Evolutionary conservation across 1,140 invertebrate species (phyloP).

Genomic region (Cotesia vestalis): DNA sequence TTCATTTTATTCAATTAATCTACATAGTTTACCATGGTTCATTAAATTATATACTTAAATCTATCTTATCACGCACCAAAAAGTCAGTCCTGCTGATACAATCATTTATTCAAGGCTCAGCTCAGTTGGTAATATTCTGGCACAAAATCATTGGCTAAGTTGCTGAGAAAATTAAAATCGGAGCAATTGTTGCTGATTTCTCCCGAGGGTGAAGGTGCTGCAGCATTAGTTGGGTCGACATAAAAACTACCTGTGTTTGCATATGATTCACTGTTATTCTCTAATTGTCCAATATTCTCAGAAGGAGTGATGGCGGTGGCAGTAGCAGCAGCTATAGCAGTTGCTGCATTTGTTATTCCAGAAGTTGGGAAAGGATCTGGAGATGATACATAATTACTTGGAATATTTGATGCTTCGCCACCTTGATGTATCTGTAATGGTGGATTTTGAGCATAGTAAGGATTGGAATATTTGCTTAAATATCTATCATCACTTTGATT

Average conservation of each 20-base stretch:
- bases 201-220: slow-evolving; percentile 66
- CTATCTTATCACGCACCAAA: not conserved
- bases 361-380: slow-evolving; percentile 63
- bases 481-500: slow-evolving; percentile 51
- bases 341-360: slow-evolving; percentile 67
- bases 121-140: slow-evolving; percentile 89
- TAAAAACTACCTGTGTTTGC: slow-evolving; percentile 77
- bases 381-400: slow-evolving; percentile 63
- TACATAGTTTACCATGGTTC: not conserved
- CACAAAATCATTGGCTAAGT: slow-evolving; percentile 88
- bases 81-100: slow-evolving; percentile 1
- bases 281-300: slow-evolving; percentile 67
- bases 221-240: slow-evolving; percentile 64
- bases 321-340: slow-evolving; percentile 68
- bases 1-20: too few relatives aligned
- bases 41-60: not conserved
- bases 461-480: slow-evolving; percentile 52
- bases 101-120: slow-evolving; percentile 48
- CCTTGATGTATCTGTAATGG: slow-evolving; percentile 64
- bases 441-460: slow-evolving; percentile 62
- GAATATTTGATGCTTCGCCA: slow-evolving; percentile 64
- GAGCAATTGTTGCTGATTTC: slow-evolving; percentile 90
- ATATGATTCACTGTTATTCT: slow-evolving; percentile 70
- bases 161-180: slow-evolving; percentile 91
- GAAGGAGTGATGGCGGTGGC: slow-evolving; percentile 70